A percentile compares a stretch with the other conserved stretches of the same genome.
Conservation (phyloP, 2,888 invertebrate species). For the Erebia aethiops region DNA sequence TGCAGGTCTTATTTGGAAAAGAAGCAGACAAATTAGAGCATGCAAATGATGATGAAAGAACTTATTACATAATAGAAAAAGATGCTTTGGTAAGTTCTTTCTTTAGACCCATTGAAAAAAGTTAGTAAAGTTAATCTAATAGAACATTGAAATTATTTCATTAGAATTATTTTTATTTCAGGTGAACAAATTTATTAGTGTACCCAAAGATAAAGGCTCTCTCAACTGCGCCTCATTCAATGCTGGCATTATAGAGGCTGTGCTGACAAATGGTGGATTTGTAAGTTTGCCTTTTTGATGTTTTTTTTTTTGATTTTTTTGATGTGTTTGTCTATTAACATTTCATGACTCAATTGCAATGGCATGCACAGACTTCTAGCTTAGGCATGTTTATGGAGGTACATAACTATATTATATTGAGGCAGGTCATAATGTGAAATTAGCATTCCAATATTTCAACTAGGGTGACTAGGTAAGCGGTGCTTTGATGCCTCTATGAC, state of each 20-base stretch:
- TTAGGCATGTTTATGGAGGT: too few relatives aligned
- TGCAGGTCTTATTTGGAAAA: slow-evolving; percentile 95
- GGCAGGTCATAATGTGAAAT: too few relatives aligned
- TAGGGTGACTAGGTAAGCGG: too few relatives aligned
- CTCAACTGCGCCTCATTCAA: slow-evolving; percentile 99
- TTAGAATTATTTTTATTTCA: slow-evolving; percentile 43
- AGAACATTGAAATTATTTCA: too few relatives aligned
- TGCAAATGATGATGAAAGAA: slow-evolving; percentile 98
- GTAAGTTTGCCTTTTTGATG: slow-evolving; percentile 85
- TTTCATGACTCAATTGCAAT: too few relatives aligned
- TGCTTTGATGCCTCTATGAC: too few relatives aligned
- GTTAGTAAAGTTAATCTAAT: too few relatives aligned
- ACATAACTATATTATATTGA: too few relatives aligned
- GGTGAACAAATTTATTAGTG: slow-evolving; percentile 97
- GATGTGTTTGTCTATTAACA: background rate
- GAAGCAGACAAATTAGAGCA: slow-evolving; percentile 99
- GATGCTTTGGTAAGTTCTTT: slow-evolving; percentile 90
- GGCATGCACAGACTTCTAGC: too few relatives aligned
- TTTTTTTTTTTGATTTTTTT: too few relatives aligned
- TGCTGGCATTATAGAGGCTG: slow-evolving; percentile 98
- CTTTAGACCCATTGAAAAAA: too few relatives aligned
- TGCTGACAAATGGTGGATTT: slow-evolving; percentile 96
- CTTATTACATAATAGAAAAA: slow-evolving; percentile 99
- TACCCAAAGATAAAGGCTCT: slow-evolving; percentile 98
- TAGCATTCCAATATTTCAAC: too few relatives aligned